phyloP scores from a whole-genome alignment of 2,113 vertebrate species.

The Varanus komodoensis region DNA sequence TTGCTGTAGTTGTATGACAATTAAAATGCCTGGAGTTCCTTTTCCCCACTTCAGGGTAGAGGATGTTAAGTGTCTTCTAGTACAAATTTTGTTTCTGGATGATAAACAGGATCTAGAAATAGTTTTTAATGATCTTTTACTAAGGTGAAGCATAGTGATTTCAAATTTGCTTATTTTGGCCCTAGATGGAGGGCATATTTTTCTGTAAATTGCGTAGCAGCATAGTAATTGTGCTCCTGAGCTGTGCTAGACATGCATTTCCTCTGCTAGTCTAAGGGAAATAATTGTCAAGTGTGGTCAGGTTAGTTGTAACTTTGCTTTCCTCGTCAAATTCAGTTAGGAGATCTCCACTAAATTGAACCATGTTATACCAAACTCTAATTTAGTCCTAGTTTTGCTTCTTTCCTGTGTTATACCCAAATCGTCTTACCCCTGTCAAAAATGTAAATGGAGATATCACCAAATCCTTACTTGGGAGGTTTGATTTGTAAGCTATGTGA shows the following conservation, averaged over 20 bases:
- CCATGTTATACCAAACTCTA: background rate
- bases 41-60: background rate
- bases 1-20: background rate
- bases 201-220: slow-evolving; percentile 1
- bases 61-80: background rate
- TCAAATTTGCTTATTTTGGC: slow-evolving; percentile 12
- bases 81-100: background rate
- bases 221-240: background rate
- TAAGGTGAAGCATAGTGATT: background rate
- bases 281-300: slow-evolving; percentile 7
- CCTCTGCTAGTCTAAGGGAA: background rate
- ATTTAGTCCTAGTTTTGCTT: background rate
- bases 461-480: background rate
- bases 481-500: background rate
- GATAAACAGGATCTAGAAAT: background rate
- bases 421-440: background rate
- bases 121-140: background rate
- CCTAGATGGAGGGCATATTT: background rate
- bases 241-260: background rate
- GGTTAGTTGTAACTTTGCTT: background rate
- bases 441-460: background rate
- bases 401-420: background rate
- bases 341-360: background rate
- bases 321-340: background rate
- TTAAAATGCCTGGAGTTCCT: background rate